Evolutionary conservation across 2,888 invertebrate genomes (phyloP), one percentile per base, ranked within the genome.

Genomic region (Rutpela maculata): DNA sequence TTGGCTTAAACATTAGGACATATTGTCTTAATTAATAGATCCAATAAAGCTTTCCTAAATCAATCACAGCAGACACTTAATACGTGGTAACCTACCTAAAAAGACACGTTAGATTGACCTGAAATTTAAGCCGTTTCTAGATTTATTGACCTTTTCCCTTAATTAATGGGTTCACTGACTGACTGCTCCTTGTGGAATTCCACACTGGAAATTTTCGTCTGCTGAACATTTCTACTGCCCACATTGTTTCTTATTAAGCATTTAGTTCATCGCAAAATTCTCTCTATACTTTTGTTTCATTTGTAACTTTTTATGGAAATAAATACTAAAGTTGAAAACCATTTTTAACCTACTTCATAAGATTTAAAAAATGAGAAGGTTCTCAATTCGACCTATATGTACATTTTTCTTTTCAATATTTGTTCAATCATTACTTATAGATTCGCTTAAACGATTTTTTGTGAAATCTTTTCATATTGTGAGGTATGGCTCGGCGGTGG

Each of bases 1-100:
- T 50, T n/a, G 50, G 50, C 15, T 12, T 50, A 50, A 6, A 12
- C n/a, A 15, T 50, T 50, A 50, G n/a, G 50, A n/a, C 6, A n/a
- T n/a, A 17, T 50, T n/a, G 43, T 11, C 15, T 35, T 50, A 50
- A 50, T 50, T n/a, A 50, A 50, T 50, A 50, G 50, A 6, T n/a
- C n/a, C n/a, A 50, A 50, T 50, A 50, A 9, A 50, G 50, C 50
- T 50, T 50, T n/a, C 50, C 50, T 50, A 50, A n/a, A 50, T 50
- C 50, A 50, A 50, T 50, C 50, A 50, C n/a, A n/a, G n/a, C 50
- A 50, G 50, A 50, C 50, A 50, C 50, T n/a, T n/a, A 50, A 50
- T 50, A 50, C n/a, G 6, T 50, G 50, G 50, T 15, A 50, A 50
- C 50, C 7, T 2, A n/a, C 12, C 50, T 50, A 50, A 50, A 50